These are phyloP conservation scores for Indicator maculatus DNA, from an alignment of 2,113 vertebrate genomes.

Conservation along the genomic window DNA sequence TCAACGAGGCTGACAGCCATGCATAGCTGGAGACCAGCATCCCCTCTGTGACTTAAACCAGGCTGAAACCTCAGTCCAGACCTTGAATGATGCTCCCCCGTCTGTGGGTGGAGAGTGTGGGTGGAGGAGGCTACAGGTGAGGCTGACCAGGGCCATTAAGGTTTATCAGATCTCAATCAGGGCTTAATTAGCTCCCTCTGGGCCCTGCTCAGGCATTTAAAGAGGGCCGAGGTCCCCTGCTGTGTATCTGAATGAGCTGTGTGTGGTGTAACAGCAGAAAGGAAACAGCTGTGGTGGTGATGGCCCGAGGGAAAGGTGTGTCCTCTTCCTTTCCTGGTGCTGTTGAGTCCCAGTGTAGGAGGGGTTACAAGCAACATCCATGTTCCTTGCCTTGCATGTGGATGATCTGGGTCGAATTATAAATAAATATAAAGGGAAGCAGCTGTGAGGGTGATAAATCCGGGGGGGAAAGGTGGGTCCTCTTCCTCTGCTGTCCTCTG, in stretches of 20 bases:
- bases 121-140: neutral
- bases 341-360: neutral
- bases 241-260: neutral
- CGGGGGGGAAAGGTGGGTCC: neutral
- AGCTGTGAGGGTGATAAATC: conserved; percentile 39
- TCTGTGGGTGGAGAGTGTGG: neutral
- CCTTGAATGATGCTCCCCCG: neutral
- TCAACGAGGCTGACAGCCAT: no score
- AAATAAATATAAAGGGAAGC: conserved; percentile 36
- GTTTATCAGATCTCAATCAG: neutral
- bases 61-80: neutral
- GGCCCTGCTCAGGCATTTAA: neutral
- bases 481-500: neutral
- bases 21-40: accelerated
- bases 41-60: accelerated
- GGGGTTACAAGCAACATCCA: neutral
- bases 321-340: conserved; percentile 13
- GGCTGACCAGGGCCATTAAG: neutral
- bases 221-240: neutral
- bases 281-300: conserved; percentile 38
- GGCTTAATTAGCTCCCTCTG: neutral
- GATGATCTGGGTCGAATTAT: neutral
- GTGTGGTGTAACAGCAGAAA: neutral
- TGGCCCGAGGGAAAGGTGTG: conserved; percentile 52
- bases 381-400: neutral